Conservation (phyloP, 2,113 vertebrate species). For the Neodontobutis hainanensis region DNA sequence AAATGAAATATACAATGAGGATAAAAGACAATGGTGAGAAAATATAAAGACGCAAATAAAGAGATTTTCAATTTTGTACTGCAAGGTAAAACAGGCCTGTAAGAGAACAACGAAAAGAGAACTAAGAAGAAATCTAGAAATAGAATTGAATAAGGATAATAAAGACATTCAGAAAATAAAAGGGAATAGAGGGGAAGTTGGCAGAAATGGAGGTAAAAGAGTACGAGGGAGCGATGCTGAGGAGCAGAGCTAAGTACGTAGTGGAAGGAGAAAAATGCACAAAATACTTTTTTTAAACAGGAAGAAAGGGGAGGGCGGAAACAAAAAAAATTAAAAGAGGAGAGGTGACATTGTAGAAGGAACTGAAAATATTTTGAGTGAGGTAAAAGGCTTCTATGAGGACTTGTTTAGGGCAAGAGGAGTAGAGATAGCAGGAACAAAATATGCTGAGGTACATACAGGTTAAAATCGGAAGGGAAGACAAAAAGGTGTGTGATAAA, state of each 20-base stretch:
- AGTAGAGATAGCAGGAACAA: too few relatives aligned
- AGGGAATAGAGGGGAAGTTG: neutral
- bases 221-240: neutral
- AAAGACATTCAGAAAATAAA: neutral
- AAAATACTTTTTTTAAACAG: neutral
- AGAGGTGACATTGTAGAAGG: neutral
- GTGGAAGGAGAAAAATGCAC: neutral
- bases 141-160: neutral
- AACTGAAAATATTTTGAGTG: neutral
- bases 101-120: too few relatives aligned
- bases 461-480: too few relatives aligned
- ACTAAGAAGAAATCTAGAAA: neutral
- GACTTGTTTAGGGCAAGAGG: too few relatives aligned
- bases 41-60: too few relatives aligned
- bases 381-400: too few relatives aligned
- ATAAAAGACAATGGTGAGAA: too few relatives aligned
- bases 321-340: neutral
- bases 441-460: too few relatives aligned
- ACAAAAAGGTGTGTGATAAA: too few relatives aligned
- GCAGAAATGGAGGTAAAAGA: neutral
- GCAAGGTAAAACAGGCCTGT: too few relatives aligned
- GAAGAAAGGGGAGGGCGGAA: neutral
- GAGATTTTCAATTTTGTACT: too few relatives aligned
- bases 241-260: neutral
- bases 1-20: too few relatives aligned